Percentiles rank a stretch among this genome's conserved stretches.
Evolutionary conservation across 2,888 invertebrate species (phyloP).

Genomic region (Zaprionus lineosus): DNA sequence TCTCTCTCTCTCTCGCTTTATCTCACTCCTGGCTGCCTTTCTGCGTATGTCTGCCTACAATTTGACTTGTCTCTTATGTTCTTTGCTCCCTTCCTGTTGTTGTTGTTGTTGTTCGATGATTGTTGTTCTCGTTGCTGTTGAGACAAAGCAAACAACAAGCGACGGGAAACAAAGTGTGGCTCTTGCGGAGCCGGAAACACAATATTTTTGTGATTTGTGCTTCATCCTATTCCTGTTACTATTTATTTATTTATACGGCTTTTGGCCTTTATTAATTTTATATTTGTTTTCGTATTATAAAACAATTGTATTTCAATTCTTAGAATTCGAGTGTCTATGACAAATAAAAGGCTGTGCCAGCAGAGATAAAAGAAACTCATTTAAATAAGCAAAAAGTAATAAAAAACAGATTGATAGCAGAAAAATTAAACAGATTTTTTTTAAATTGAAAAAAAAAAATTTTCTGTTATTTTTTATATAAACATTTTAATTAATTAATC

Average conservation of each 20-base stretch:
- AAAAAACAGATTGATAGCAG: too few species aligned
- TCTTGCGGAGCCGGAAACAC: slow-evolving; percentile 63
- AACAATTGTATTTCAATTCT: too few species aligned
- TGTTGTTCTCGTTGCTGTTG: background rate
- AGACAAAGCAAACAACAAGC: slow-evolving; percentile 28
- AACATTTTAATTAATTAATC: too few species aligned
- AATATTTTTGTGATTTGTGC: slow-evolving; percentile 60
- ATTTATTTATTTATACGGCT: slow-evolving; percentile 36
- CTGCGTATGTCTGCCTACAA: slow-evolving; percentile 29
- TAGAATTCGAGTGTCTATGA: too few species aligned
- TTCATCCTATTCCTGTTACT: slow-evolving; percentile 62
- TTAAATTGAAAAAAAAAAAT: too few species aligned
- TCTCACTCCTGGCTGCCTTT: too few species aligned
- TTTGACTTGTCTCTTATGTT: slow-evolving; percentile 17
- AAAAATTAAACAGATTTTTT: too few species aligned
- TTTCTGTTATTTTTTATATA: too few species aligned
- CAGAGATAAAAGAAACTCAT: too few species aligned
- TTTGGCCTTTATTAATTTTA: slow-evolving; percentile 25
- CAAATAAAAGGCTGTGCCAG: too few species aligned
- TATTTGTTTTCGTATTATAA: slow-evolving; percentile 22
- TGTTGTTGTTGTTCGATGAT: slow-evolving; percentile 24
- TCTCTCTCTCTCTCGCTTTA: too few species aligned
- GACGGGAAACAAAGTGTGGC: slow-evolving; percentile 42
- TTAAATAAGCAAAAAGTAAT: too few species aligned
- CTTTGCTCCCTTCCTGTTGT: slow-evolving; percentile 23